These are phyloP conservation scores for Sarcophaga carnaria DNA, from an alignment of 2,888 invertebrate genomes.

Conservation along the genomic window DNA sequence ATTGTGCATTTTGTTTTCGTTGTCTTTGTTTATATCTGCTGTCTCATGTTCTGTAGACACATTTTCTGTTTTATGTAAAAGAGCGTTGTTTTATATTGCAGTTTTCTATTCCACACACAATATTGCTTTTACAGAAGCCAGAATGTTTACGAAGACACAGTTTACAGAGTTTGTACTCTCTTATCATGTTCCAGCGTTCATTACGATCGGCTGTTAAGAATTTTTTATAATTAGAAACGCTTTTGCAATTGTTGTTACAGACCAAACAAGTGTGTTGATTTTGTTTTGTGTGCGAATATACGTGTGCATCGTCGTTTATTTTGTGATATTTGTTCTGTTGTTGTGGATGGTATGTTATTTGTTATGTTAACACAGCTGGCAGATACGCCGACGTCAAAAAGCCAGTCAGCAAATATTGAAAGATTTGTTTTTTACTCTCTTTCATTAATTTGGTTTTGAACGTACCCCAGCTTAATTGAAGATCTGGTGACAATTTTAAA, in stretches of 20 bases:
- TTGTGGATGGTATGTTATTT: background rate
- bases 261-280: background rate
- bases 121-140: background rate
- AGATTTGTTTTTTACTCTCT: slow-evolving; percentile 32
- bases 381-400: slow-evolving; percentile 39
- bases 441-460: slow-evolving; percentile 30
- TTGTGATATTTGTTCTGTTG: too few relatives aligned
- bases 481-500: slow-evolving; percentile 38
- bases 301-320: background rate
- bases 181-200: slow-evolving; percentile 19
- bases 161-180: slow-evolving; percentile 26
- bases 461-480: slow-evolving; percentile 37
- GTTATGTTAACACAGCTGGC: slow-evolving; percentile 10
- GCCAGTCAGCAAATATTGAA: slow-evolving; percentile 42
- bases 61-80: slow-evolving; percentile 20
- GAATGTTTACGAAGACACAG: slow-evolving; percentile 22
- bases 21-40: too few relatives aligned
- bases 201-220: slow-evolving; percentile 8
- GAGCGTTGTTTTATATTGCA: slow-evolving; percentile 26
- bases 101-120: background rate
- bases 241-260: background rate
- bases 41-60: too few relatives aligned
- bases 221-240: background rate
- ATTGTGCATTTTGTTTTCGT: too few relatives aligned
- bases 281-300: background rate